phyloP scores from a whole-genome alignment of 1,140 invertebrate genomes.

The Drosophila baimaii region DNA sequence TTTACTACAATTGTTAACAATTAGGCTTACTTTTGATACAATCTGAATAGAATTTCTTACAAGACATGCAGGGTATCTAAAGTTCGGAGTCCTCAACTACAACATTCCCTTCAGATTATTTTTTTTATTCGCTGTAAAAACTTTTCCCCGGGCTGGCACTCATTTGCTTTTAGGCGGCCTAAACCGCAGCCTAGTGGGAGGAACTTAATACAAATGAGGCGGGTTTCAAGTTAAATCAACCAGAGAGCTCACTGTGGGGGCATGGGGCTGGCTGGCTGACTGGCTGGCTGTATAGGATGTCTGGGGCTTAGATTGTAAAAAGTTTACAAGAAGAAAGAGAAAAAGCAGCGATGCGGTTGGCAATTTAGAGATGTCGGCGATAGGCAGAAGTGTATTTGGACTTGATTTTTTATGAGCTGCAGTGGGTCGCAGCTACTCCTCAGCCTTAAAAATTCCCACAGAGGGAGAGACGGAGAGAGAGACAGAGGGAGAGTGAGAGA shows the following conservation, averaged over 20 bases:
- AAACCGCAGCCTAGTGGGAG: conserved; percentile 46
- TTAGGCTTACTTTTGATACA: background rate
- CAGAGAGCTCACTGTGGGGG: conserved; percentile 24
- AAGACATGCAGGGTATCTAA: background rate
- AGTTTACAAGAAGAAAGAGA: conserved; percentile 41
- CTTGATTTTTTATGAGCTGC: conserved; percentile 69
- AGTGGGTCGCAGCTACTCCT: conserved; percentile 4
- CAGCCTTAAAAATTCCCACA: background rate
- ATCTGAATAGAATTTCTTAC: background rate
- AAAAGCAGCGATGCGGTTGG: conserved; percentile 18
- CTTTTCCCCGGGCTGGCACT: conserved; percentile 46
- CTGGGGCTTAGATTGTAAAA: conserved; percentile 43
- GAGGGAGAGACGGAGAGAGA: background rate
- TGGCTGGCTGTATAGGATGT: conserved; percentile 1
- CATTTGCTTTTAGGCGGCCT: conserved; percentile 57
- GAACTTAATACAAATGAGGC: conserved; percentile 80
- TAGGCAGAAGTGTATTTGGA: conserved; percentile 48
- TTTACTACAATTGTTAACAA: background rate
- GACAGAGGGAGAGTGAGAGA: background rate
- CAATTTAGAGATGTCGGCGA: conserved; percentile 40
- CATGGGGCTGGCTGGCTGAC: background rate
- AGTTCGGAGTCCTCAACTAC: background rate
- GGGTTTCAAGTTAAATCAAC: conserved; percentile 80
- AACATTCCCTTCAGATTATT: conserved; percentile 1
- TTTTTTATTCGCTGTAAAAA: conserved; percentile 15